phyloP scores from a whole-genome alignment of 2,888 invertebrate genomes.

The Chloroclysta siterata region DNA sequence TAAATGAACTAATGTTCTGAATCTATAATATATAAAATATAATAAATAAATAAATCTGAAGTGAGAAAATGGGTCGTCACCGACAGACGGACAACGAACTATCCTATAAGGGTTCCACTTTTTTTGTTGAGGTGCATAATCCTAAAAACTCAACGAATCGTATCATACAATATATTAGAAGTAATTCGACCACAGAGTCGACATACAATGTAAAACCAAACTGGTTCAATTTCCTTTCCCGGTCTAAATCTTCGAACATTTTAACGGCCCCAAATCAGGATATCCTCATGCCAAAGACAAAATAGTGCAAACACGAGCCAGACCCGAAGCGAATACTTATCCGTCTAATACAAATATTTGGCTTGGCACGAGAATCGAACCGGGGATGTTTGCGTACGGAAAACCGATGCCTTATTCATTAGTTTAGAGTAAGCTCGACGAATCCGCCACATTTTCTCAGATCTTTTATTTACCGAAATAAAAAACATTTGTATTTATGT shows the following conservation, averaged over 20 bases:
- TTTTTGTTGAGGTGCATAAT: too few species aligned
- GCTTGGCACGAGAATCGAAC: conserved; percentile 43
- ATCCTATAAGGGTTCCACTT: too few species aligned
- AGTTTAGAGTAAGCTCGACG: conserved; percentile 24
- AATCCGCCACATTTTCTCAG: not conserved
- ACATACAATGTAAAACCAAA: not conserved
- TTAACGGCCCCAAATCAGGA: conserved; percentile 27
- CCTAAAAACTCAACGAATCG: too few species aligned
- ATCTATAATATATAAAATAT: too few species aligned
- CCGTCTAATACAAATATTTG: conserved; percentile 40
- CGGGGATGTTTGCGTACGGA: conserved; percentile 31
- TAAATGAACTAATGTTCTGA: too few species aligned
- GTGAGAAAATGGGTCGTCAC: too few species aligned
- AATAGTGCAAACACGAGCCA: conserved; percentile 35
- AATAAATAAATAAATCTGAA: too few species aligned
- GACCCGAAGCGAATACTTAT: conserved; percentile 35
- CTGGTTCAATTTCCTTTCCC: conserved; percentile 16
- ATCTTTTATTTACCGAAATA: too few species aligned
- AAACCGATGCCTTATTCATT: conserved; percentile 42
- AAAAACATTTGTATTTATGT: too few species aligned
- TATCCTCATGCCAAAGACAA: conserved; percentile 39
- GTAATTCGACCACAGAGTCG: too few species aligned
- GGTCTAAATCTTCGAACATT: conserved; percentile 4
- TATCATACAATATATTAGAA: too few species aligned
- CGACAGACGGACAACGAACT: too few species aligned